Base-by-base conservation (phyloP, 2,888 invertebrate species). In the Plemyria rubiginata region DNA sequence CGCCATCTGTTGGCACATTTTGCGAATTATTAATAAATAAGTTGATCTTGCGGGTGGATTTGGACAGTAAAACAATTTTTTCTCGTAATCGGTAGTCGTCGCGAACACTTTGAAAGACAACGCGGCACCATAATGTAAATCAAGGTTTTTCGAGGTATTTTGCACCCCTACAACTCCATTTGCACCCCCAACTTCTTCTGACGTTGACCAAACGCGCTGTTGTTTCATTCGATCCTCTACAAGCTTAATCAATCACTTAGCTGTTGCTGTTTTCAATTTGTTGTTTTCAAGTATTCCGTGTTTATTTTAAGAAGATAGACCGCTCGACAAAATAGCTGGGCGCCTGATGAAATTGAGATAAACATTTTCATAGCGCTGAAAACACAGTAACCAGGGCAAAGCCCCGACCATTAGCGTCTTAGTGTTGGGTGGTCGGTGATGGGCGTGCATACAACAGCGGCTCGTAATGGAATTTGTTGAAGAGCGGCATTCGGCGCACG, bases 191-290 rank as follows among this genome's bases (percentile, higher is more conserved):
- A n/a, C n/a, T n/a, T n/a, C n/a, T n/a, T n/a, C n/a, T n/a, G n/a
- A n/a, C n/a, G n/a, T n/a, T n/a, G n/a, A n/a, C n/a, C n/a, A n/a
- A n/a, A n/a, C n/a, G n/a, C n/a, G n/a, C n/a, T n/a, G n/a, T n/a
- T n/a, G n/a, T n/a, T n/a, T n/a, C n/a, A n/a, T n/a, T n/a, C n/a
- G n/a, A n/a, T n/a, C n/a, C n/a, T n/a, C n/a, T n/a, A n/a, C n/a
- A n/a, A n/a, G n/a, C 78, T 84, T 80, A 84, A 87, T 88, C 88
- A 88, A 88, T 87, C 85, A 85, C 85, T 82, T 80, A 80, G 75
- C 67, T 66, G 73, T 71, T 77, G 75, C 74, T 76, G 73, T 78
- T 80, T 85, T 83, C 85, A 84, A 84, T 85, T 86, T 84, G 82
- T 82, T 79, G 70, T 77, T 78, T 80, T 73, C 73, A 77, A 70